These are phyloP conservation scores for Aurelia aurita DNA, from an alignment of 30 jellyfish, hydroid and myxozoan species.

Conservation along the genomic window DNA sequence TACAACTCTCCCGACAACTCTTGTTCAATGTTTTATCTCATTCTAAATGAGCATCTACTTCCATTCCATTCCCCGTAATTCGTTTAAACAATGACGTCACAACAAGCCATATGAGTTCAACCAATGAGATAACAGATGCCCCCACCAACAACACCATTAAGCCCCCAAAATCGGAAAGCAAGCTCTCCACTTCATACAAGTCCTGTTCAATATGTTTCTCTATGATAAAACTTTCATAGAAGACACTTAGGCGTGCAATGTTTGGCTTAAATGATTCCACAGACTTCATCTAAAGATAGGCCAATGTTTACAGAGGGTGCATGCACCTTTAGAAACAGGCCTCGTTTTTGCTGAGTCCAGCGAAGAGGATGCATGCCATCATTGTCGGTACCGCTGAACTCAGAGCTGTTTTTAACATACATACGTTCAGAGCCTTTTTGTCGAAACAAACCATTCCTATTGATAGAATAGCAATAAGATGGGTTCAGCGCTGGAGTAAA, in stretches of 20 bases:
- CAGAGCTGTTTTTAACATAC: conserved; percentile 16
- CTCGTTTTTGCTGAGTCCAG: neutral
- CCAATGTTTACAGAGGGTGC: neutral
- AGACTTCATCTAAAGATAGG: neutral
- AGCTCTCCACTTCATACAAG: conserved; percentile 8
- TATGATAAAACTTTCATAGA: conserved; percentile 7
- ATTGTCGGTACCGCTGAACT: no score
- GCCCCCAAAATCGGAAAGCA: conserved; percentile 56
- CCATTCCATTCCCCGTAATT: no score
- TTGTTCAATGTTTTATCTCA: no score
- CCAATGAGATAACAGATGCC: no score
- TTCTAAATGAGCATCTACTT: no score
- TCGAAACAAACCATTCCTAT: conserved; percentile 3
- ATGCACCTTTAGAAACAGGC: conserved; percentile 4
- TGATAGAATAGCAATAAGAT: conserved; percentile 16
- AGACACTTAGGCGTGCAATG: conserved; percentile 8
- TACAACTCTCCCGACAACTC: neutral
- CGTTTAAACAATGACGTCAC: neutral
- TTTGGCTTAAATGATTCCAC: conserved; percentile 15
- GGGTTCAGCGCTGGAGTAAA: conserved; percentile 4
- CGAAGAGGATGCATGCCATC: neutral
- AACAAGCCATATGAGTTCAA: no score
- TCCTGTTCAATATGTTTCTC: conserved; percentile 16
- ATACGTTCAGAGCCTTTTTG: neutral
- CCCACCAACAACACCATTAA: conserved; percentile 11